Evolutionary conservation across 2,113 vertebrate genomes (phyloP), one percentile per base, ranked within the genome.

Genomic region (Dryoscopus gambensis): DNA sequence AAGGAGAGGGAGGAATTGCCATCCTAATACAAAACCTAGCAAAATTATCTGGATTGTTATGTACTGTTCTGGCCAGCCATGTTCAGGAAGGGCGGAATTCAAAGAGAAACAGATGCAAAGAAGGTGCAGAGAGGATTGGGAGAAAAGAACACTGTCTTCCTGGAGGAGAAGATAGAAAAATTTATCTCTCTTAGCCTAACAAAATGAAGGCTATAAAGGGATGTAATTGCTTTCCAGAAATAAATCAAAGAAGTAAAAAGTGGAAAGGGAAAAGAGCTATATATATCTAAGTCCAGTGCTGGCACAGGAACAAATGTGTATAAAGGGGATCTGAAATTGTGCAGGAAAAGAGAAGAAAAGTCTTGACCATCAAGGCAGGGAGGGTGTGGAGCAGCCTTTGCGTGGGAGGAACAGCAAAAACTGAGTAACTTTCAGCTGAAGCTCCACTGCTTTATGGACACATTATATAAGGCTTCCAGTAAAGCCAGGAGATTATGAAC

Each of bases 361-460:
- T 59, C 52, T 60, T 83, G 71, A 89, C 68, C 24, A 73, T 80
- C 39, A 49, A 76, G 75, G 35, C 44, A 53, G 57, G 42, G 69
- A 78, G 65, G 37, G 9, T 82, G 69, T 60, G 57, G 44, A 71
- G 24, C 30, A 89, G 78, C 14, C 8, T 85, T 90, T 35, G 19
- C 0, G 23, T 87, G 81, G 77, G 89, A 94, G 49, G 77, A 94
- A 47, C 33, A 84, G 68, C 33, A 91, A 89, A 80, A 92, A 56
- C 52, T 91, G 84, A 97, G 84, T 87, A 95, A 97, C 60, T 89
- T 95, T 87, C 77, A 89, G 77, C 84, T 94, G 84, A 68, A 95
- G n/a, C 37, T 65, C 39, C 5, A 9, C 49, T 82, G 60, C 64
- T 91, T 92, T 91, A 49, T 68, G 53, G 53, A 44, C 47, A n/a